Evolutionary conservation across 1,140 invertebrate species (phyloP), one percentile per base, ranked within the genome.

Genomic region (Drosophila nasuta): DNA sequence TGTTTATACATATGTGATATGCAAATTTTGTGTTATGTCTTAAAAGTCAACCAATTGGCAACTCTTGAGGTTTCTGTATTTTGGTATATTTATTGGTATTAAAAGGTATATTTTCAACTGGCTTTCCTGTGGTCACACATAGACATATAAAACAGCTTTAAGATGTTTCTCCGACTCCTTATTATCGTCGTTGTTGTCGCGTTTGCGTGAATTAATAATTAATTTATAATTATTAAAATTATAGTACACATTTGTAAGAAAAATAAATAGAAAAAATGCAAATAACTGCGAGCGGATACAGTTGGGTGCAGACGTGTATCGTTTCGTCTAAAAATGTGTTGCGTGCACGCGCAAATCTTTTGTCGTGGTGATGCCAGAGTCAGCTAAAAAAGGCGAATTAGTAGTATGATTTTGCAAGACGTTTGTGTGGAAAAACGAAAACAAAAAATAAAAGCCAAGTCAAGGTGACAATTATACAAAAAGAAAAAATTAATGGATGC

Each of bases 381-480:
- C 60, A 78, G 77, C 85, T 77, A 80, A 77, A 88, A 86, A 83
- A 77, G 60, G 82, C 82, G 54, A 88, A 38, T 38, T 38, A 71
- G 60, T 83, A 74, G 80, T 83, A 87, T 87, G 83, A 83, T 85
- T 88, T 90, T 71, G 85, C 85, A 81, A 90, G 88, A 77, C 75
- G 67, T 77, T 74, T 38, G 35, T 10, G 67, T 54, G 51, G 54
- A 57, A 88, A 79, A 87, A 69, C 82, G 67, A 79, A 81, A 65
- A 59, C 35, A 38, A 38, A 38, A 38, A 38, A 38, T 38, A 59
- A 82, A 77, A 79, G 72, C 81, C 71, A 87, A 83, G 85, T 82
- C 75, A 89, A 89, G 81, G 86, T 90, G 85, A 89, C 89, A 89
- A 89, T 89, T 89, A 85, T 81, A 89, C 41, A 51, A 25, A 38